Percentiles rank a stretch among this genome's conserved stretches.
phyloP scores from a whole-genome alignment of 2,113 vertebrate species.

The Cavia aperea region DNA sequence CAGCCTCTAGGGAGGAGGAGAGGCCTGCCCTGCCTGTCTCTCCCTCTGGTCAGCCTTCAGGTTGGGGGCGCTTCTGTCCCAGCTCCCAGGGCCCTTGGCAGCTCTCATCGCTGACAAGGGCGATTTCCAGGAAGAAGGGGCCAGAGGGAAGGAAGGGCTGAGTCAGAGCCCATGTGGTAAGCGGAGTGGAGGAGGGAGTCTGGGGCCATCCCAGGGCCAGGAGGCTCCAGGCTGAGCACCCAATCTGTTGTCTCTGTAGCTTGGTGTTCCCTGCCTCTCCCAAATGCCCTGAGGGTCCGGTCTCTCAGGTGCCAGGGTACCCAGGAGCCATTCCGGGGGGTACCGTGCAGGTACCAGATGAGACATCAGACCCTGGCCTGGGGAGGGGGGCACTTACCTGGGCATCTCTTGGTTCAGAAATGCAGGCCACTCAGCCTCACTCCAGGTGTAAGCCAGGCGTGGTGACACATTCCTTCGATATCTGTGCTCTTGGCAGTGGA shows the following conservation, averaged over 20 bases:
- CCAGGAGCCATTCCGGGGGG: not conserved
- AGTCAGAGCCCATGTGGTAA: conserved; percentile 46
- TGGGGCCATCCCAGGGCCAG: not conserved
- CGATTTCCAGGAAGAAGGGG: conserved; percentile 62
- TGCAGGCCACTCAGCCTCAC: not conserved
- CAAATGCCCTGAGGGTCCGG: not conserved
- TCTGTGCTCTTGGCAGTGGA: no score
- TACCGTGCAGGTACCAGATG: not conserved
- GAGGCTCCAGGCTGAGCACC: not conserved
- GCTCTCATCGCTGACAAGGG: not conserved
- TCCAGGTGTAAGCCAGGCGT: not conserved
- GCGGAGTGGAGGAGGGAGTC: not conserved
- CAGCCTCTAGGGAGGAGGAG: not conserved
- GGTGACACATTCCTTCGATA: not conserved
- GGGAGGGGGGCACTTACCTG: not conserved
- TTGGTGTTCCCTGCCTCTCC: not conserved
- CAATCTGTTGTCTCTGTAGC: not conserved
- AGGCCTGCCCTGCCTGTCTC: not conserved
- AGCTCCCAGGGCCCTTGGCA: not conserved
- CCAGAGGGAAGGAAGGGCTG: conserved; percentile 59
- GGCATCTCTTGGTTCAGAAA: not conserved
- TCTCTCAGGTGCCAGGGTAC: not conserved
- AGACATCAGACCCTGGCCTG: not conserved
- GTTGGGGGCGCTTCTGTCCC: not conserved
- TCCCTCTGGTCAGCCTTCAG: not conserved